Evolutionary conservation across 2,797 vertebrate genomes (phyloP), one percentile per base, ranked within the genome.

Genomic region (Perodicticus potto): DNA sequence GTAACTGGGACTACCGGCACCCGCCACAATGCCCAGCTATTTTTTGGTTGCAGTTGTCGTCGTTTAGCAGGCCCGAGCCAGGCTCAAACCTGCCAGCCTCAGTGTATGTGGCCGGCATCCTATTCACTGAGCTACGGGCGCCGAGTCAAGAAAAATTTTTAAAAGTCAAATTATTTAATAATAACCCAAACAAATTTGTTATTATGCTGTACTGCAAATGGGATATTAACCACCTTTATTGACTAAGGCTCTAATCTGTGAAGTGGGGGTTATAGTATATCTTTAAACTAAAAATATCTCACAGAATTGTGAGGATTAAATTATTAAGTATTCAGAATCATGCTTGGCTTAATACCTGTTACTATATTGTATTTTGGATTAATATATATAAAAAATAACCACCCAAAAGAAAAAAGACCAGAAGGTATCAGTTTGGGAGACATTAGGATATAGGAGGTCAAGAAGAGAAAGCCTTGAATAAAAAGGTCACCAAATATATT

Each of bases 361-460:
- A 72, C 59, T 91, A 53, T 83, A 34, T 32, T 80, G 23, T 73
- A 70, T 59, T 88, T 93, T 93, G 82, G 63, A 22, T 57, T 80
- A 88, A 91, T 73, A 84, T 55, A 80, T 87, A 78, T 87, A 23
- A 73, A 43, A 67, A 59, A 32, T 82, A 84, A 84, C 22, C 14
- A 49, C 34, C 67, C 37, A 53, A 77, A 63, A 76, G 69, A 82
- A 63, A 65, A 80, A 34, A 73, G 40, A 72, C 53, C 57, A 88
- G 67, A 91, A 74, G n/a, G 61, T 67, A 53, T 19, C 45, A 87
- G 1, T 87, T 45, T 89, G 67, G 11, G n/a, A 93, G 20, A 88
- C 29, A 65, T 59, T 70, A 57, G 34, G 57, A 32, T 53, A 69
- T 29, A 91, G 34, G 12, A 86, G 53, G 49, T 74, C 65, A 91